Evolutionary conservation across 1,140 invertebrate species (phyloP).

Genomic region (Microplitis mediator): DNA sequence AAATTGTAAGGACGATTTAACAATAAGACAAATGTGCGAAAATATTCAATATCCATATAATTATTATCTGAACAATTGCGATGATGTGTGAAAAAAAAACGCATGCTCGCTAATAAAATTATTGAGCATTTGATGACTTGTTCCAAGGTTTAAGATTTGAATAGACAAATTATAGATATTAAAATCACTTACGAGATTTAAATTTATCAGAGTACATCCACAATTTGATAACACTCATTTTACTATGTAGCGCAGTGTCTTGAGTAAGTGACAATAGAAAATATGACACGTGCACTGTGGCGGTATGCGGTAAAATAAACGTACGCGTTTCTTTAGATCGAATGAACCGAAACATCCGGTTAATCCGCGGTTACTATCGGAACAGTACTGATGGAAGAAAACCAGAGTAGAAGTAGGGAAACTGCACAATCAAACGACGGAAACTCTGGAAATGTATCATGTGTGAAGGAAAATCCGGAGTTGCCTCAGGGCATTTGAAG

Average conservation of each 20-base stretch:
- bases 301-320: not conserved
- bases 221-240: not conserved
- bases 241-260: not conserved
- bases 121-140: not conserved
- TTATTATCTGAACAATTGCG: slow-evolving; percentile 12
- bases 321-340: not conserved
- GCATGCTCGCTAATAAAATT: slow-evolving; percentile 11
- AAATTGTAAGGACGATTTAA: not conserved
- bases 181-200: too few relatives aligned
- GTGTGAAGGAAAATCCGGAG: slow-evolving; percentile 14
- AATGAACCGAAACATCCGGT: slow-evolving; percentile 4
- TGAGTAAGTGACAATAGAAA: not conserved
- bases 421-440: not conserved
- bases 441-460: slow-evolving; percentile 7
- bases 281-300: not conserved
- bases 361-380: not conserved
- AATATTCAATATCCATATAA: slow-evolving; percentile 3
- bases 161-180: not conserved
- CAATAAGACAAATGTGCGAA: slow-evolving; percentile 21
- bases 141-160: not conserved
- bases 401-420: not conserved
- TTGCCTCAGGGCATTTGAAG: not conserved
- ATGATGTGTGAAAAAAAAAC: slow-evolving; percentile 16
- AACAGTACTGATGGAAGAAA: slow-evolving; percentile 17
- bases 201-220: not conserved